Base-by-base conservation (phyloP, 2,797 vertebrate species). In the Benthosema pterotum region DNA sequence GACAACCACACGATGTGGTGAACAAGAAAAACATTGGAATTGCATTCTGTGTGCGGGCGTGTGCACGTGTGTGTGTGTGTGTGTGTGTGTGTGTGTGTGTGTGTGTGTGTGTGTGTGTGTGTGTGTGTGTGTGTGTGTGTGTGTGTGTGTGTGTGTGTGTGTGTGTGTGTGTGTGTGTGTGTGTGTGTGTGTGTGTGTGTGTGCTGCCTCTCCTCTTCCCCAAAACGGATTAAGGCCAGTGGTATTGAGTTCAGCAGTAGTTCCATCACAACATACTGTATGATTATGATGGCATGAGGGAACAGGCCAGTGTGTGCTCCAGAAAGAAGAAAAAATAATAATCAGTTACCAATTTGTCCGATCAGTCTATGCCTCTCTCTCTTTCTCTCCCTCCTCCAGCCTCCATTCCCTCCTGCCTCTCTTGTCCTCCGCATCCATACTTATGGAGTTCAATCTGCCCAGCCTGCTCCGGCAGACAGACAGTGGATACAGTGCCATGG, bases 161-260 rank as follows among this genome's bases (percentile, higher is more conserved):
- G 47, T 46, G 52, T 16, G 45, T 49, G 50, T 62, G 60, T 18
- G 60, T 56, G n/a, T n/a, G 7, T 18, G 25, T 12, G 60, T 52
- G 49, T 12, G 49, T 43, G 13, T 25, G 49, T 15, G 38, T 22
- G 5, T 17, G 1, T 3, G 2, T 17, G 25, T 4, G 19, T 6
- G 18, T 22, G 18, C 1, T 63, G 46, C 25, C 49, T 59, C 38
- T 42, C 4, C 46, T 50, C n/a, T 57, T 63, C 42, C 43, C 42
- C 22, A 62, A 65, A 72, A 49, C 52, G 71, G 64, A 82, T 79
- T 72, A 83, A 60, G 65, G 67, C 18, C 64, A 60, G 52, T 2
- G 7, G 28, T 51, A 32, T 61, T 52, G 65, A 66, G 50, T 62
- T 60, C 57, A 70, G 61, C 56, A 65, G 59, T 17, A 47, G 61